A percentile compares a stretch with the other conserved stretches of the same genome.
phyloP scores from a whole-genome alignment of 2,888 invertebrate species.

The Tachina lurida region DNA sequence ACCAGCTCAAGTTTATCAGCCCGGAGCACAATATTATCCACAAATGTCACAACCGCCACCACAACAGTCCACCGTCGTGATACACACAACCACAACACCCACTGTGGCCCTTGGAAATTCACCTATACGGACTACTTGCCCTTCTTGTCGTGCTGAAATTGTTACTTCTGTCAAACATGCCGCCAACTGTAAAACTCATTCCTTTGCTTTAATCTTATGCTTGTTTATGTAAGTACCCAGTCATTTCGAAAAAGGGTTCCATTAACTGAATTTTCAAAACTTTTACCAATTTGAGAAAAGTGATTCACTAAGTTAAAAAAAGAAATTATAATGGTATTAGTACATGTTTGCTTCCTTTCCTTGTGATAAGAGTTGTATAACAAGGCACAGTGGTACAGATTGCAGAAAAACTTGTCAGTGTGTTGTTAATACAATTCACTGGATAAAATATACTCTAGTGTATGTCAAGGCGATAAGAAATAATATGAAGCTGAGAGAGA shows the following conservation, averaged over 20 bases:
- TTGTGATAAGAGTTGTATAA: neutral
- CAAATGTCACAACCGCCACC: conserved; percentile 72
- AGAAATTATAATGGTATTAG: neutral
- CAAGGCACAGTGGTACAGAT: neutral
- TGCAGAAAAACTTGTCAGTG: no score
- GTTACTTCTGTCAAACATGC: conserved; percentile 82
- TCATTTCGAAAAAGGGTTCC: neutral
- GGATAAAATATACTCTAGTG: no score
- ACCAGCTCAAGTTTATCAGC: conserved; percentile 28
- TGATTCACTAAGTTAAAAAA: neutral
- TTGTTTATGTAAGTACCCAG: conserved; percentile 77
- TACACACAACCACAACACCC: conserved; percentile 75
- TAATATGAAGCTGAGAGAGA: no score
- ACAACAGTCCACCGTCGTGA: conserved; percentile 77
- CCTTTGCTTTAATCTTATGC: conserved; percentile 79
- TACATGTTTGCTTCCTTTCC: neutral
- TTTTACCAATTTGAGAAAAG: neutral
- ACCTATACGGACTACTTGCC: conserved; percentile 81
- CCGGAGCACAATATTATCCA: conserved; percentile 35
- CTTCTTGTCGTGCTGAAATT: conserved; percentile 83
- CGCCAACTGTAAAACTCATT: conserved; percentile 79
- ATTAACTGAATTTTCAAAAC: no score
- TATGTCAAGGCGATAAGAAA: no score
- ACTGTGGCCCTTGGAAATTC: conserved; percentile 75
- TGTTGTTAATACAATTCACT: no score